Base-by-base conservation (phyloP, 1,140 invertebrate genomes). In the Medauroidea extradentata region DNA sequence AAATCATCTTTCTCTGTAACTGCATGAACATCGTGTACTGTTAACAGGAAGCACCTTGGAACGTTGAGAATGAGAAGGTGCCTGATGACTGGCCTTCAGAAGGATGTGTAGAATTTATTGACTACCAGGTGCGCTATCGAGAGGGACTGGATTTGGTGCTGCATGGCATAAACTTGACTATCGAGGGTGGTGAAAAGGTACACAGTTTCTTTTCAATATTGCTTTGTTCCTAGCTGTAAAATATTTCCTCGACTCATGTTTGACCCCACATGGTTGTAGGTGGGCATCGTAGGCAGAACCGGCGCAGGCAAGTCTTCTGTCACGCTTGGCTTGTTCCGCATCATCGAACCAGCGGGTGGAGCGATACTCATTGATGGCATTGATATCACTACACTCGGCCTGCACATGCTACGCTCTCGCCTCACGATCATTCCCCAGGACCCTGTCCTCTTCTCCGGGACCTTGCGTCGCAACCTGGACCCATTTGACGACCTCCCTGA, bases 371-470 rank as follows among this genome's bases (percentile, higher is more conserved):
- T 89, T 44, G 87, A 88, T 68, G 81, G 78, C 1, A 69, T 83
- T 21, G 69, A 80, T 46, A 79, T 82, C 0, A 69, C 71, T 8
- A 69, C 71, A 9, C 71, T 86, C 2, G 83, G 84, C 3, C 73
- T 89, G 7, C 76, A 81, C 43, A 72, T 79, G 41, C 78, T 90
- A 53, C 71, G 88, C 8, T 73, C 75, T 11, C 76, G 78, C n/a
- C 74, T 90, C 38, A 84, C 85, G 5, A 86, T 88, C 43, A 83
- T 90, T 62, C 87, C 88, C 21, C 80, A 87, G 72, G 92, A 96
- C 79, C 92, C 91, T 2, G 88, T 94, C 55, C 76, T 95, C 50
- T 95, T 95, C 76, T 90, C 90, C 34, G 91, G 92, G 51, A 87
- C 85, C 34, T 71, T 95, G 59, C 79, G 87, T 48, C 79, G 88